phyloP scores from a whole-genome alignment of 2,113 vertebrate genomes.

The Myotis lucifugus region DNA sequence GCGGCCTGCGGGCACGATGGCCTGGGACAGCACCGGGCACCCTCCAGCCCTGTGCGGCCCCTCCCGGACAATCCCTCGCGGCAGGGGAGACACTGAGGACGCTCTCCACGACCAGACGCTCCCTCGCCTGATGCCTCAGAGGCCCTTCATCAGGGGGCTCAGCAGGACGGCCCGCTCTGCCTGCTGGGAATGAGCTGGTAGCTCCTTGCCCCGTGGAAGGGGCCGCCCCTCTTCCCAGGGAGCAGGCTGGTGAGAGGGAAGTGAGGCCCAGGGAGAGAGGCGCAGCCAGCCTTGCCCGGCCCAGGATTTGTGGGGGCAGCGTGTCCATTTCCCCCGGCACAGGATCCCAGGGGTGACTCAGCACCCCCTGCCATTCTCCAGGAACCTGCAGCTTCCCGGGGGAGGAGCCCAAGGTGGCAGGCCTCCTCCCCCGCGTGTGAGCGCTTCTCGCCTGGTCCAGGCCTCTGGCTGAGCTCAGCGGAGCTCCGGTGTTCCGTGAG shows the following conservation, averaged over 20 bases:
- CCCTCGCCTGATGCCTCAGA: not conserved
- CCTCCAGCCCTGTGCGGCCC: accelerated
- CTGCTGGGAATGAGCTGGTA: not conserved
- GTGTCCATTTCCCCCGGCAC: accelerated
- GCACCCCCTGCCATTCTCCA: not conserved
- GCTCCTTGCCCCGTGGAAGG: accelerated
- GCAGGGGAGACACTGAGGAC: not conserved
- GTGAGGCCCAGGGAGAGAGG: not conserved
- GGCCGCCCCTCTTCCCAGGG: not conserved
- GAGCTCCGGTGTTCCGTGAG: too few relatives aligned
- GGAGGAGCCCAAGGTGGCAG: too few relatives aligned
- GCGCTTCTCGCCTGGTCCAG: too few relatives aligned
- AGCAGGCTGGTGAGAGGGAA: too few relatives aligned
- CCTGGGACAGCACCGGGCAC: accelerated
- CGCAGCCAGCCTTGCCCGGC: not conserved
- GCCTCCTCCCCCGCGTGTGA: too few relatives aligned
- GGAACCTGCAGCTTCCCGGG: not conserved
- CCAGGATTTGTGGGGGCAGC: not conserved
- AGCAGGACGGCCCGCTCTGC: not conserved
- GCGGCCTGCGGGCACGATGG: not conserved
- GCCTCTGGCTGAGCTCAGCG: too few relatives aligned
- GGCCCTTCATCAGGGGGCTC: not conserved
- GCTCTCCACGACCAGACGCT: not conserved
- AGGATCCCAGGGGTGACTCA: too few relatives aligned
- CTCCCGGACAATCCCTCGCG: not conserved